phyloP scores from a whole-genome alignment of 1,140 invertebrate species.

The Adelges cooleyi region DNA sequence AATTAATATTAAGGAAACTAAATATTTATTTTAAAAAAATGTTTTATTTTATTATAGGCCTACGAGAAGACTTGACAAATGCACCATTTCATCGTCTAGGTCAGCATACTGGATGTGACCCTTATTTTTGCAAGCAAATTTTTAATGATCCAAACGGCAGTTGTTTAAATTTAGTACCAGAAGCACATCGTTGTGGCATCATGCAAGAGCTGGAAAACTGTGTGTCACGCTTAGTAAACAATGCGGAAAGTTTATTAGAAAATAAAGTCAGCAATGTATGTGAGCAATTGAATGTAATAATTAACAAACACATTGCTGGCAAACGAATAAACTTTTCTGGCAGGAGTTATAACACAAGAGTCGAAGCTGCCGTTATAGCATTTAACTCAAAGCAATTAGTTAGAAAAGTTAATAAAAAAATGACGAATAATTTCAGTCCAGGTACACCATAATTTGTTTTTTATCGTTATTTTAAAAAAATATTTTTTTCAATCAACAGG shows the following conservation, averaged over 20 bases:
- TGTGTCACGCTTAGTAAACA: neutral
- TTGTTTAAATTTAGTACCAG: neutral
- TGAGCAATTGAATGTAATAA: neutral
- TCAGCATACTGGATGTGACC: neutral
- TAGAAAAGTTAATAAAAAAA: neutral
- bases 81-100: neutral
- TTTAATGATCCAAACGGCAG: neutral
- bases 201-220: neutral
- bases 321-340: neutral
- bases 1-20: too few species aligned
- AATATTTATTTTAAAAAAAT: neutral
- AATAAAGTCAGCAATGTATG: neutral
- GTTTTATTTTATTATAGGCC: neutral
- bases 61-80: neutral
- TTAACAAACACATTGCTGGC: neutral
- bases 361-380: neutral
- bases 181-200: neutral
- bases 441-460: neutral
- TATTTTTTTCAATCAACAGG: neutral
- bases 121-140: slow-evolving; percentile 1
- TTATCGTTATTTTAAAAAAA: neutral
- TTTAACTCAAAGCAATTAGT: neutral
- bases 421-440: neutral
- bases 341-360: neutral
- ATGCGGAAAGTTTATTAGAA: neutral